phyloP scores from a whole-genome alignment of 1,140 invertebrate genomes.

The Babylonia areolata region DNA sequence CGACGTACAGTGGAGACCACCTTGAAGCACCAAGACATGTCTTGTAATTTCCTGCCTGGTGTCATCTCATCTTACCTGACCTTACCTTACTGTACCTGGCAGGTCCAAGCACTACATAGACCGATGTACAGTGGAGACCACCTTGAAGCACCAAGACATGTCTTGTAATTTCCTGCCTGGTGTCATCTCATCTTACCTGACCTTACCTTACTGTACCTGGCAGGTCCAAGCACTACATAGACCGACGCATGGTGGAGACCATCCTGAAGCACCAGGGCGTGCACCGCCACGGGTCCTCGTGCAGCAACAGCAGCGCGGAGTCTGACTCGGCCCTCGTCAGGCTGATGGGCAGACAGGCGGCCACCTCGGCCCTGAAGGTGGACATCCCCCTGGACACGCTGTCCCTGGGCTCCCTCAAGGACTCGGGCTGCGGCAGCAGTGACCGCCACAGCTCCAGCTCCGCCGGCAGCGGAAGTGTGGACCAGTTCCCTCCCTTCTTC shows the following conservation, averaged over 20 bases:
- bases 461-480: conserved; percentile 92
- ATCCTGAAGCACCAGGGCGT: conserved; percentile 75
- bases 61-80: too few species aligned
- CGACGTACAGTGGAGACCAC: too few species aligned
- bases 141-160: too few species aligned
- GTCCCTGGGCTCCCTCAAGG: conserved; percentile 84
- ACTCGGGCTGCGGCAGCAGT: conserved; percentile 97
- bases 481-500: conserved; percentile 76
- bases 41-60: too few species aligned
- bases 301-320: conserved; percentile 60
- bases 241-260: conserved; percentile 78
- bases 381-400: conserved; percentile 84
- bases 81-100: too few species aligned
- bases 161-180: too few species aligned
- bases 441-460: conserved; percentile 95
- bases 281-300: conserved; percentile 70
- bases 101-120: too few species aligned
- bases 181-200: too few species aligned
- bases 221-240: conserved; percentile 89
- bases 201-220: too few species aligned
- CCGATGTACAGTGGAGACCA: conserved; percentile 77
- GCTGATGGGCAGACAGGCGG: conserved; percentile 74
- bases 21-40: too few species aligned
- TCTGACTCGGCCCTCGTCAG: conserved; percentile 62
- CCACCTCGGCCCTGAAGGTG: conserved; percentile 49